A percentile compares a stretch with the other conserved stretches of the same genome.
Conservation (phyloP, 2,797 vertebrate genomes). For the Sebastes flavidus region DNA sequence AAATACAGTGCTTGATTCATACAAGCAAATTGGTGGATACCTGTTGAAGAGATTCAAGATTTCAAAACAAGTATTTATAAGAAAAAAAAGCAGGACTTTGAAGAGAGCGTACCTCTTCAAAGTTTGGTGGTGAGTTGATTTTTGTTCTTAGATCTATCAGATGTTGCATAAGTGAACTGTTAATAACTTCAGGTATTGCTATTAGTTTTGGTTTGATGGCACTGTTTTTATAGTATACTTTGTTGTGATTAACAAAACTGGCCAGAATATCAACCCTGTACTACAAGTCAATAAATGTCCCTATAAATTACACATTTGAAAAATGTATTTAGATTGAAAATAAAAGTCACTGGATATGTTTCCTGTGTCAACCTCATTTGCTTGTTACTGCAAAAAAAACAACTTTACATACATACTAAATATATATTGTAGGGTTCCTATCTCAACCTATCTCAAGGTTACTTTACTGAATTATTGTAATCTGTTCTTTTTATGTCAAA, state of each 20-base stretch:
- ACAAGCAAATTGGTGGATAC: conserved; percentile 70
- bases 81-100: conserved; percentile 18
- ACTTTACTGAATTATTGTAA: conserved; percentile 4
- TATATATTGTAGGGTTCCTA: conserved; percentile 38
- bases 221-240: conserved; percentile 5
- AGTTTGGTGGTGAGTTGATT: neutral
- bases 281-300: conserved; percentile 42
- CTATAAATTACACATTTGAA: conserved; percentile 52
- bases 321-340: conserved; percentile 55
- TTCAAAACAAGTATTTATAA: conserved; percentile 43
- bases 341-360: conserved; percentile 83
- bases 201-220: conserved; percentile 4
- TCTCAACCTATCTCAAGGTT: conserved; percentile 22
- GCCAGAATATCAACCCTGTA: conserved; percentile 34
- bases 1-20: conserved; percentile 80
- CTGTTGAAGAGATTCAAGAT: conserved; percentile 60
- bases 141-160: neutral
- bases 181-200: neutral
- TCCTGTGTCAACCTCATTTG: conserved; percentile 82
- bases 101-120: neutral
- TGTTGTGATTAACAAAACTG: conserved; percentile 23
- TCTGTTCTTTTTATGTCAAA: neutral
- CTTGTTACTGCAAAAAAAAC: conserved; percentile 24
- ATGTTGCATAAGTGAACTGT: neutral
- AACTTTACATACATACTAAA: conserved; percentile 34